Evolutionary conservation across 1,140 invertebrate species (phyloP), one percentile per base, ranked within the genome.

Genomic region (Heliconius himera): DNA sequence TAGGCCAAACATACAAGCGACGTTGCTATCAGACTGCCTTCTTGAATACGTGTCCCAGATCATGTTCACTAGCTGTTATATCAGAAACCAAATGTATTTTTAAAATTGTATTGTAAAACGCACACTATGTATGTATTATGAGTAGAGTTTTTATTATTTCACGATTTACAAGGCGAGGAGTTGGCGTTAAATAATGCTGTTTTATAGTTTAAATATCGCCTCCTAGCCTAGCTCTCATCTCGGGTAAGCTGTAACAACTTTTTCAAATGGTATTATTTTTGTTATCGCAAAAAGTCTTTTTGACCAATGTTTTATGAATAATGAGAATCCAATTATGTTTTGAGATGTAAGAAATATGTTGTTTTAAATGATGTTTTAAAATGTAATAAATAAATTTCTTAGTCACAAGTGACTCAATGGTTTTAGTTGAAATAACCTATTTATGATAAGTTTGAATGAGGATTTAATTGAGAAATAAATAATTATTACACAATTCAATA

Each of bases 11-110:
- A 83, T 75, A 82, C 41, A 77, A 70, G 60, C 81, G 54, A 66
- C 76, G 71, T 74, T 74, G 83, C 73, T 78, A 80, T 74, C 76
- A 74, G 78, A 79, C 83, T 81, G 81, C 82, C 81, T 88, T 85
- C 81, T 81, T 82, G 84, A 86, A 79, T 85, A 81, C 81, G 83
- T 76, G 76, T 77, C 79, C 82, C 79, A 79, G 77, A 84, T 84
- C 84, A 82, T 85, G 87, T 86, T 87, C 83, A 86, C 79, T 86
- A 85, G 84, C 84, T 89, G 83, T 88, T 88, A 85, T 84, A 85
- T 74, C 80, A 81, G 73, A 81, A 82, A 83, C 84, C 86, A 86
- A 89, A 88, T 87, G 87, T 90, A 88, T 88, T 90, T 90, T 90
- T 89, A 86, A 87, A 88, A 87, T 56, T 72, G 75, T 80, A 80